These are phyloP conservation scores for Lithophane ornitopus DNA, from an alignment of 2,888 invertebrate species.

Conservation along the genomic window DNA sequence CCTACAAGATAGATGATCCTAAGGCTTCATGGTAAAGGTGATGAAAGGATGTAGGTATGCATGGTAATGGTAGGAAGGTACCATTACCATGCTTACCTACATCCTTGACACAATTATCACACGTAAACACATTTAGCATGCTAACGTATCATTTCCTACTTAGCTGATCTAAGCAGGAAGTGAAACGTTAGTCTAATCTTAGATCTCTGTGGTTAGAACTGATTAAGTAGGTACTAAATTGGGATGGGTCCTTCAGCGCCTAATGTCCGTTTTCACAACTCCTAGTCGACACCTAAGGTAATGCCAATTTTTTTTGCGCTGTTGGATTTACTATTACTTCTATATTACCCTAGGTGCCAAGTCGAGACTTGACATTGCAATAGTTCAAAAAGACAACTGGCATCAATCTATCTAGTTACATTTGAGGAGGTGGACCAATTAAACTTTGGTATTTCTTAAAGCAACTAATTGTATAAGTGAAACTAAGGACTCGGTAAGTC, in stretches of 20 bases:
- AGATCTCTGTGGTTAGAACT: background rate
- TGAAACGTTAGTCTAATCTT: constrained; percentile 10
- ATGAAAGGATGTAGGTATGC: too few relatives aligned
- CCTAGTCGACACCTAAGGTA: background rate
- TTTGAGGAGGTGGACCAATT: background rate
- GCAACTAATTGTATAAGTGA: background rate
- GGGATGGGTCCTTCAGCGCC: background rate
- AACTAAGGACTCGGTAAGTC: background rate
- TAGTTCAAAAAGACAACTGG: too few relatives aligned
- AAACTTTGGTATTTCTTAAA: too few relatives aligned
- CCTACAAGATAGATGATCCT: too few relatives aligned
- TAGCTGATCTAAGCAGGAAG: constrained; percentile 3
- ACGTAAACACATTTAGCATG: background rate
- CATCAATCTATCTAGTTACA: background rate
- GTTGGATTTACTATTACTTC: background rate
- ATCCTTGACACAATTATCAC: too few relatives aligned
- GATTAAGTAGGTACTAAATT: background rate
- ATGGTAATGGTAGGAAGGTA: too few relatives aligned
- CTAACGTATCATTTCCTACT: constrained; percentile 26
- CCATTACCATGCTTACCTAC: too few relatives aligned
- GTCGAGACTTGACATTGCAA: background rate
- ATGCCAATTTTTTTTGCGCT: background rate
- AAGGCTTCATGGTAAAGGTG: too few relatives aligned
- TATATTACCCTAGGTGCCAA: background rate
- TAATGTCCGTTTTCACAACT: background rate